Evolutionary conservation across 2,797 vertebrate species (phyloP).

Genomic region (Distichodus sexfasciatus): DNA sequence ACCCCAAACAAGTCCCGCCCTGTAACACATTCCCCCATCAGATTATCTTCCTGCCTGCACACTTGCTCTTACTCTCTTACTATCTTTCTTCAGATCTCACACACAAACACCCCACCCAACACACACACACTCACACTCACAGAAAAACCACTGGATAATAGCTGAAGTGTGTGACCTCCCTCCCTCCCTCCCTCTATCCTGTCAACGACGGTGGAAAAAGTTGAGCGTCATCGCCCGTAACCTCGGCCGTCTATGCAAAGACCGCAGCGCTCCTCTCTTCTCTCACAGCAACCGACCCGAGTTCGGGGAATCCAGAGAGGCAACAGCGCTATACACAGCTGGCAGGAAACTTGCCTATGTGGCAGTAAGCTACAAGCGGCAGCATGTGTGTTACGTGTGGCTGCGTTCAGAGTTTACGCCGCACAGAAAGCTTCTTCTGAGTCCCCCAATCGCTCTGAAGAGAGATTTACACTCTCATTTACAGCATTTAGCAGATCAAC

Average conservation of each 20-base stretch:
- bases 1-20: neutral
- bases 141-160: too few relatives aligned
- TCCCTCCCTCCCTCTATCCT: too few relatives aligned
- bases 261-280: neutral
- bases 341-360: slow-evolving; percentile 53
- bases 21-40: neutral
- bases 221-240: neutral
- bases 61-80: neutral
- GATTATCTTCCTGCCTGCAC: too few relatives aligned
- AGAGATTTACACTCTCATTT: too few relatives aligned
- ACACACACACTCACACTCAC: neutral
- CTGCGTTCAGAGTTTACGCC: slow-evolving; percentile 21
- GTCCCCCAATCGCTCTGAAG: too few relatives aligned
- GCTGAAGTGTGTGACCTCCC: neutral
- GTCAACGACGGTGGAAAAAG: slow-evolving; percentile 13
- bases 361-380: slow-evolving; percentile 44
- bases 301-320: slow-evolving; percentile 1
- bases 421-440: neutral
- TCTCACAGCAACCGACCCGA: neutral
- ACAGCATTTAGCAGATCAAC: too few relatives aligned
- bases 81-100: neutral
- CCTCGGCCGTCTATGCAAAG: neutral
- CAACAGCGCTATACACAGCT: slow-evolving; percentile 28
- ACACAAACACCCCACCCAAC: neutral
- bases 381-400: slow-evolving; percentile 37